Percentiles rank a stretch among this genome's conserved stretches.
These are phyloP conservation scores for Octodonta nipae DNA, from an alignment of 2,888 invertebrate species.

Conservation along the genomic window DNA sequence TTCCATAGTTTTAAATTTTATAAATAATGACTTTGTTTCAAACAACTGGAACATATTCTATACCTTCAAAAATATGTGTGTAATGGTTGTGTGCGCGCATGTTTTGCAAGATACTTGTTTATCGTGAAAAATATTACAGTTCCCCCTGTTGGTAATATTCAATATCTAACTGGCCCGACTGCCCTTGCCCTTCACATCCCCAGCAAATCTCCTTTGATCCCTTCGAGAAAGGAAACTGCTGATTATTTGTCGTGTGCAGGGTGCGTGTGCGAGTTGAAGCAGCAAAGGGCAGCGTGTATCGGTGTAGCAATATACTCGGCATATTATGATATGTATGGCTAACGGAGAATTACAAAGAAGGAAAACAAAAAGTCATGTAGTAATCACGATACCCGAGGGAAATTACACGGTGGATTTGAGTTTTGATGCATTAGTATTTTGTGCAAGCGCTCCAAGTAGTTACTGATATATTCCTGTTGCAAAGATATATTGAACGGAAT, in stretches of 20 bases:
- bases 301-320: too few species aligned
- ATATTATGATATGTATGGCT: conserved; percentile 11
- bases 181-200: conserved; percentile 7
- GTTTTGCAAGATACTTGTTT: too few species aligned
- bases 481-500: too few species aligned
- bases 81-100: too few species aligned
- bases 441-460: too few species aligned
- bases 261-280: too few species aligned
- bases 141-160: conserved; percentile 15
- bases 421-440: neutral
- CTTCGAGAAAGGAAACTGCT: conserved; percentile 19
- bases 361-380: conserved; percentile 17
- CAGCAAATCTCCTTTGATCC: conserved; percentile 19
- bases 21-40: too few species aligned
- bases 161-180: conserved; percentile 16
- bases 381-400: conserved; percentile 1
- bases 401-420: conserved; percentile 4
- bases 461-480: too few species aligned
- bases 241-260: conserved; percentile 25
- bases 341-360: conserved; percentile 20
- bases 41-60: too few species aligned
- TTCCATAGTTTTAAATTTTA: too few species aligned
- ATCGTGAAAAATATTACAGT: conserved; percentile 13
- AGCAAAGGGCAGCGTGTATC: too few species aligned
- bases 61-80: too few species aligned